phyloP scores from a whole-genome alignment of 1,140 invertebrate species.

The Polypedilum pembai region DNA sequence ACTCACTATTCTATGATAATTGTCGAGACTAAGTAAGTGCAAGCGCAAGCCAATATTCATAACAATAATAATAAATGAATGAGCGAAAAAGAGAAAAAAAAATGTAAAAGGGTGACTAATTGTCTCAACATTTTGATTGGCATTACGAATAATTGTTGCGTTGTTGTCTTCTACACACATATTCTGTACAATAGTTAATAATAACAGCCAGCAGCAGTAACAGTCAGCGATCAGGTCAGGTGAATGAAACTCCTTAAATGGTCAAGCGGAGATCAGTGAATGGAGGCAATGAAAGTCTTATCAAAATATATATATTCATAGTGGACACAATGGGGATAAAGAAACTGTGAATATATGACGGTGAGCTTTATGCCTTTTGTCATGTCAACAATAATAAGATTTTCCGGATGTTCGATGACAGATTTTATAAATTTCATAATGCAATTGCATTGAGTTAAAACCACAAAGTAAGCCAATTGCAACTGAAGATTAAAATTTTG shows the following conservation, averaged over 20 bases:
- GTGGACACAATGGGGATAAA: not conserved
- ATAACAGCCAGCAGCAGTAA: not conserved
- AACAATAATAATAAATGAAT: not conserved
- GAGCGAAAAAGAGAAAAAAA: constrained; percentile 1
- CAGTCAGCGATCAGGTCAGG: not conserved
- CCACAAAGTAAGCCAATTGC: not conserved
- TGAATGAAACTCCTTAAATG: constrained; percentile 13
- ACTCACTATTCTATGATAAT: not conserved
- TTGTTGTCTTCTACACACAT: constrained; percentile 1
- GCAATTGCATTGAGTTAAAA: not conserved
- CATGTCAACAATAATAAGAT: constrained; percentile 12
- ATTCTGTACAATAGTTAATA: not conserved
- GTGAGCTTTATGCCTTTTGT: constrained; percentile 4
- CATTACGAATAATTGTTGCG: constrained; percentile 26
- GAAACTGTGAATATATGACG: not conserved
- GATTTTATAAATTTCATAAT: constrained; percentile 4
- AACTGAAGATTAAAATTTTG: not conserved
- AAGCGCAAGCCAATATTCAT: not conserved
- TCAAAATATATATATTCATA: not conserved
- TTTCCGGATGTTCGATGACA: constrained; percentile 5
- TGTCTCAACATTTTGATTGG: constrained; percentile 26
- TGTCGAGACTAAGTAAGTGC: not conserved
- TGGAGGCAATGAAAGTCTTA: not conserved
- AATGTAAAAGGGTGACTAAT: constrained; percentile 25
- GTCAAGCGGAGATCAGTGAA: constrained; percentile 15